Percentiles rank a stretch among this genome's conserved stretches.
These are phyloP conservation scores for Drosophila anomalata DNA, from an alignment of 2,888 invertebrate genomes.

Conservation along the genomic window DNA sequence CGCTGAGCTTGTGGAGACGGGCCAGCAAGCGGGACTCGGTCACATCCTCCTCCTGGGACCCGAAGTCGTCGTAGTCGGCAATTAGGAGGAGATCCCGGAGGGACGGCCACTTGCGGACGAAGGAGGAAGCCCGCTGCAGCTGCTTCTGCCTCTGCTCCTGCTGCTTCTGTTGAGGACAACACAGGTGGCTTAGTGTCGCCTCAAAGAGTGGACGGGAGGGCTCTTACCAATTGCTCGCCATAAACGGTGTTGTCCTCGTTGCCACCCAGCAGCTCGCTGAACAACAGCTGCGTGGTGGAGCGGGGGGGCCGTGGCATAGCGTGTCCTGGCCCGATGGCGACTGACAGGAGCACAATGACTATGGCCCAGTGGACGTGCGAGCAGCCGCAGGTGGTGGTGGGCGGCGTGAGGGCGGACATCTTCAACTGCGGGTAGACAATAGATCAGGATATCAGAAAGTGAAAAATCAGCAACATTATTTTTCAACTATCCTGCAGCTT, in stretches of 20 bases:
- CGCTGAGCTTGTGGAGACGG: constrained; percentile 64
- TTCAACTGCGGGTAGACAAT: constrained; percentile 31
- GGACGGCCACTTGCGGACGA: constrained; percentile 77
- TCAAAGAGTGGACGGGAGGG: not conserved
- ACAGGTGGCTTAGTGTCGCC: constrained; percentile 7
- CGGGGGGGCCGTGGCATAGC: constrained; percentile 56
- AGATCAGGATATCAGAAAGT: not conserved
- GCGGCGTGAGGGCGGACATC: constrained; percentile 46
- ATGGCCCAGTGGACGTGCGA: constrained; percentile 58
- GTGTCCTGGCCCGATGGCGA: constrained; percentile 57
- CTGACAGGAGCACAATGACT: constrained; percentile 69
- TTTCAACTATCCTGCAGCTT: not conserved
- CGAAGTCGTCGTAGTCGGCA: constrained; percentile 73
- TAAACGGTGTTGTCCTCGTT: constrained; percentile 62
- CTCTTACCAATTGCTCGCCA: constrained; percentile 59
- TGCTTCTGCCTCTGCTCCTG: constrained; percentile 42
- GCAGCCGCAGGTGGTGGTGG: constrained; percentile 45
- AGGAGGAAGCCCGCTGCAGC: constrained; percentile 37
- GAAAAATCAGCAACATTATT: not conserved
- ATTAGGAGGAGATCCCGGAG: constrained; percentile 72
- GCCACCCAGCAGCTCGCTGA: constrained; percentile 62
- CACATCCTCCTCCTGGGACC: constrained; percentile 38
- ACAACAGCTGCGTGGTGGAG: constrained; percentile 56
- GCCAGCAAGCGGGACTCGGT: constrained; percentile 55
- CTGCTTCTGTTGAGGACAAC: constrained; percentile 27